These are phyloP conservation scores for Aspidoscelis tigris DNA, from an alignment of 2,113 vertebrate species.

Conservation along the genomic window DNA sequence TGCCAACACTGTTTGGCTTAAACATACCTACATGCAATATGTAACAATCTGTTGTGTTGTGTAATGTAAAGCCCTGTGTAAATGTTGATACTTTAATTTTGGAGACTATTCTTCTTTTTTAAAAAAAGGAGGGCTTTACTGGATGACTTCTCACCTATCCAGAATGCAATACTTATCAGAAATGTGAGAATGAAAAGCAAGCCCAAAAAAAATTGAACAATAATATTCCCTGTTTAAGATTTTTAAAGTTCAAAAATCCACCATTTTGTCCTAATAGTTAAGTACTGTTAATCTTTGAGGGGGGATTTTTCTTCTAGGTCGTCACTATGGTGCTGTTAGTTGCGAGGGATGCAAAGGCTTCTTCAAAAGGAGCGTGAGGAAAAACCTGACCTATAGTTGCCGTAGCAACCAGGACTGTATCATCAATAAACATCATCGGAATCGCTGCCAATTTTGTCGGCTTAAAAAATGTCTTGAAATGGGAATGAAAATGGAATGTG, in stretches of 20 bases:
- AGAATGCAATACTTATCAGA: constrained; percentile 9
- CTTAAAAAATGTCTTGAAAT: constrained; percentile 96
- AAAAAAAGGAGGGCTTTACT: not conserved
- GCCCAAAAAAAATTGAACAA: not conserved
- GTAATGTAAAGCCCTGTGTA: not conserved
- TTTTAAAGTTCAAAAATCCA: constrained; percentile 20
- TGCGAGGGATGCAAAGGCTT: constrained; percentile 99
- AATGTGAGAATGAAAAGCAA: constrained; percentile 37
- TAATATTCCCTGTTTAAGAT: not conserved
- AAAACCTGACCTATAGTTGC: constrained; percentile 96
- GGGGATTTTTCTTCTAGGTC: constrained; percentile 75
- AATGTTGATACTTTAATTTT: constrained; percentile 26
- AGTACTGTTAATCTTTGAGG: constrained; percentile 34
- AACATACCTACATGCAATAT: not conserved
- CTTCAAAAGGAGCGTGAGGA: constrained; percentile 98
- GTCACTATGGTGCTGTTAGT: constrained; percentile 98
- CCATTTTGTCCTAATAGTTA: constrained; percentile 20
- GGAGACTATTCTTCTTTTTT: constrained; percentile 1
- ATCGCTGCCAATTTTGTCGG: constrained; percentile 97
- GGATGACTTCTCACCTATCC: not conserved
- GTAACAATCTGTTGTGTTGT: not conserved
- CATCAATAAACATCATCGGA: constrained; percentile 98
- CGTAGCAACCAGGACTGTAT: constrained; percentile 97
- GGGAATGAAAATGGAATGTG: constrained; percentile 99
- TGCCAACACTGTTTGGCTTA: not conserved